phyloP scores from a whole-genome alignment of 2,888 invertebrate genomes.

The Autographa gamma region DNA sequence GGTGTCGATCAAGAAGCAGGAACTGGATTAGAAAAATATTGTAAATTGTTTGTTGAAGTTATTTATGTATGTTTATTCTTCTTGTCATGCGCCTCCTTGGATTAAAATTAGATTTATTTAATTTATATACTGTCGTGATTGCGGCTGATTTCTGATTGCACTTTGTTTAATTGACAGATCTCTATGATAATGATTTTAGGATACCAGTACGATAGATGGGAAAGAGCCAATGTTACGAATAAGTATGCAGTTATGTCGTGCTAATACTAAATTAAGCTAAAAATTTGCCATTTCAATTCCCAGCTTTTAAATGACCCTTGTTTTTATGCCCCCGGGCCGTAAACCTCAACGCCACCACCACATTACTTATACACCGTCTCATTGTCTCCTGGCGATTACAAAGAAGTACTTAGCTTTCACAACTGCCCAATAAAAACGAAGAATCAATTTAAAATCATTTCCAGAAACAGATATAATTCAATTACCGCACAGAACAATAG shows the following conservation, averaged over 20 bases:
- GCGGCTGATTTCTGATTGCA: background rate
- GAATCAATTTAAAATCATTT: slow-evolving; percentile 39
- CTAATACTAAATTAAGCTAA: background rate
- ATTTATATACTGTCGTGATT: background rate
- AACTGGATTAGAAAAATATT: slow-evolving; percentile 27
- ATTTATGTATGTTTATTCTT: background rate
- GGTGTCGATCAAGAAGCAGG: slow-evolving; percentile 42
- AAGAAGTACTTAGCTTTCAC: slow-evolving; percentile 49
- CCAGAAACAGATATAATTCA: slow-evolving; percentile 59
- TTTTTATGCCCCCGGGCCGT: background rate
- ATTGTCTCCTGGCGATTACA: slow-evolving; percentile 25
- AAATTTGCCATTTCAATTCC: background rate
- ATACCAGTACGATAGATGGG: background rate
- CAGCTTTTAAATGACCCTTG: background rate
- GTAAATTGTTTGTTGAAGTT: background rate
- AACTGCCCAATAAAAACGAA: slow-evolving; percentile 32
- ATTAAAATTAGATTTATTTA: background rate
- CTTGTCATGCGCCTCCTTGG: background rate
- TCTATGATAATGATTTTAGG: background rate
- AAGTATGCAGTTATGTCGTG: background rate
- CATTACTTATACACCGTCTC: slow-evolving; percentile 9
- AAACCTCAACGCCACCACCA: background rate
- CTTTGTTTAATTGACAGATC: background rate
- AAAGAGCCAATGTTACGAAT: background rate
- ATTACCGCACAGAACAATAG: slow-evolving; percentile 56